A percentile compares a stretch with the other conserved stretches of the same genome.
Conservation (phyloP, 2,797 vertebrate genomes). For the Meriones psammophilus region DNA sequence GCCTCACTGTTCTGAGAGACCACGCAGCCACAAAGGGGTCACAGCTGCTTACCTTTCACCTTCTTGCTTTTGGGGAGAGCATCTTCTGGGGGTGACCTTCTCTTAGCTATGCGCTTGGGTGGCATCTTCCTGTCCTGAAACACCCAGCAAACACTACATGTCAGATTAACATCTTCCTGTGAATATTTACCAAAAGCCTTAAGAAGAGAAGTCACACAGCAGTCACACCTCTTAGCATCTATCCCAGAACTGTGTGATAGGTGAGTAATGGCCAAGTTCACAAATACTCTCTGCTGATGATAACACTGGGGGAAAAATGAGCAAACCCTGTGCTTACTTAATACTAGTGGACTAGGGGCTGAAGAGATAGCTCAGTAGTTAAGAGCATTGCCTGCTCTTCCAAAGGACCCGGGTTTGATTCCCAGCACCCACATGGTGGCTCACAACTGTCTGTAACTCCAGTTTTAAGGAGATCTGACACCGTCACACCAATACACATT, state of each 20-base stretch:
- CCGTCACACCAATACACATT: too few species aligned
- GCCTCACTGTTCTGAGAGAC: neutral
- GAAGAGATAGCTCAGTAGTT: too few species aligned
- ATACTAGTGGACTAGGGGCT: neutral
- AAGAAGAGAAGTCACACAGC: neutral
- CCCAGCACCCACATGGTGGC: too few species aligned
- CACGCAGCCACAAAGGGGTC: neutral
- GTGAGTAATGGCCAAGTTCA: neutral
- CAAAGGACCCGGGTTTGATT: too few species aligned
- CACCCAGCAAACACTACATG: constrained; percentile 22
- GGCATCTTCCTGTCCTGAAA: constrained; percentile 89
- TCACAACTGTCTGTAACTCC: too few species aligned
- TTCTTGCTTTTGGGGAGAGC: constrained; percentile 87
- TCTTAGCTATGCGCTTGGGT: constrained; percentile 92
- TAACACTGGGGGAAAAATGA: neutral
- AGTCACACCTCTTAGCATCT: constrained; percentile 29
- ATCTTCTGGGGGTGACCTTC: constrained; percentile 82
- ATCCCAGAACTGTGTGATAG: neutral
- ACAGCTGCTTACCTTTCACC: constrained; percentile 88
- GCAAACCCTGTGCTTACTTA: neutral
- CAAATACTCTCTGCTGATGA: neutral
- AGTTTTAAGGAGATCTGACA: too few species aligned
- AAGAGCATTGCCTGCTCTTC: too few species aligned
- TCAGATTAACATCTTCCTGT: constrained; percentile 52
- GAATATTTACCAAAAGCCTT: constrained; percentile 10